A percentile compares a stretch with the other conserved stretches of the same genome.
These are phyloP conservation scores for Numenius arquata DNA, from an alignment of 2,113 vertebrate genomes.

Conservation along the genomic window DNA sequence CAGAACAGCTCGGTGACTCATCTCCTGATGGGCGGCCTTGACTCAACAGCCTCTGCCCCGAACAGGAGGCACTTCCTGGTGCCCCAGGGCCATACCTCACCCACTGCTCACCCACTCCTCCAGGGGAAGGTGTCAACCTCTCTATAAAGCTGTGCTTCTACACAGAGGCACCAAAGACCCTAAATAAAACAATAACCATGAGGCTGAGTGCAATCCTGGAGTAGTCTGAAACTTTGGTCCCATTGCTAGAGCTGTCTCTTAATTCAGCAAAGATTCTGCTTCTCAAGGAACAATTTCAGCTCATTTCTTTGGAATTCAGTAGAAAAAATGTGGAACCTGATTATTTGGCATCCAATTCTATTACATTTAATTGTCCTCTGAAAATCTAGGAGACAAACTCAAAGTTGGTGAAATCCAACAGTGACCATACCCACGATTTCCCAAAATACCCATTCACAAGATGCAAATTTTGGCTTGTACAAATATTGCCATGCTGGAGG, in stretches of 20 bases:
- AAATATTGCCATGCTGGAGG: background rate
- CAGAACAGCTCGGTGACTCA: background rate
- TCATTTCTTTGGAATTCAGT: background rate
- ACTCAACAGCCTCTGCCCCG: background rate
- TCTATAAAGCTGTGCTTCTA: background rate
- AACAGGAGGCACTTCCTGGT: background rate
- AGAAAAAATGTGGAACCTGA: background rate
- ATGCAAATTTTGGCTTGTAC: background rate
- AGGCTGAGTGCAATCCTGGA: background rate
- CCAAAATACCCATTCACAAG: background rate
- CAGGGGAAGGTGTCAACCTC: background rate
- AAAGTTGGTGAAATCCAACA: background rate
- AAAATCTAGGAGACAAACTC: background rate
- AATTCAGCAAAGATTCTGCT: rapidly evolving
- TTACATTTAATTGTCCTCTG: background rate
- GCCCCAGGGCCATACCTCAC: background rate
- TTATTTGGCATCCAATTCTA: background rate
- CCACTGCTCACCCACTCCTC: rapidly evolving
- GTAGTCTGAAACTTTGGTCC: rapidly evolving
- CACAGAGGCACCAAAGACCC: background rate
- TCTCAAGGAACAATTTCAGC: background rate
- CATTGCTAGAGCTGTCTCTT: background rate
- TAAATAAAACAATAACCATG: rapidly evolving
- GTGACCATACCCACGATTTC: rapidly evolving
- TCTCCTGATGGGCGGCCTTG: background rate